Evolutionary conservation across 2,797 vertebrate species (phyloP), one percentile per base, ranked within the genome.

Genomic region (Dendrocincla fuliginosa): DNA sequence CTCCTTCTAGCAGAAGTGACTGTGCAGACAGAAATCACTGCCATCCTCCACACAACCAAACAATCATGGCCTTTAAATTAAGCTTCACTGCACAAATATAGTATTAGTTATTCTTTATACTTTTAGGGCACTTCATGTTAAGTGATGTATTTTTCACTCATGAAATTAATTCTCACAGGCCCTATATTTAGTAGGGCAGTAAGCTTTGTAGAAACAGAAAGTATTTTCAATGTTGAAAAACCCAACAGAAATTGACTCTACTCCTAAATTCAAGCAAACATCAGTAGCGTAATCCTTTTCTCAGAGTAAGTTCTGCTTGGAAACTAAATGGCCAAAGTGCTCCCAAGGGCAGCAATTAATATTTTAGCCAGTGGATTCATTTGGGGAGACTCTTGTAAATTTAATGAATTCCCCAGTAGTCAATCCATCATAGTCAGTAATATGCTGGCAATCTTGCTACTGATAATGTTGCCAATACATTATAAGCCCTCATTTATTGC

Each of bases 261-360:
- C 52, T 86, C 42, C 33, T 64, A 69, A 71, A 88, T 78, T 88
- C 56, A 91, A 52, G 60, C 52, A 90, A 93, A 90, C 27, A 73
- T 79, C 67, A 79, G 87, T 32, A 91, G 67, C 60, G 53, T 60
- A 88, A 95, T 93, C 60, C 49, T 79, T 64, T 85, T 90, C 63
- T 71, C 22, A 67, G 56, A 88, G 74, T 82, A 90, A 77, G 53
- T n/a, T 91, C 68, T 95, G 81, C 83, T 87, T 86, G 80, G 74
- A 95, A 95, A 90, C 85, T 90, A 91, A 96, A 87, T 93, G 83
- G 70, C 67, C 77, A 91, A 93, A 96, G 81, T 41, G 52, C 27
- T 96, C 96, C 95, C 96, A 88, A 89, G 77, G 80, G 91, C 57
- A 88, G 60, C 74, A 94, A 93, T 96, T 95, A 91, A 86, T 93